These are phyloP conservation scores for Elegia similella DNA, from an alignment of 2,888 invertebrate species.

Conservation along the genomic window DNA sequence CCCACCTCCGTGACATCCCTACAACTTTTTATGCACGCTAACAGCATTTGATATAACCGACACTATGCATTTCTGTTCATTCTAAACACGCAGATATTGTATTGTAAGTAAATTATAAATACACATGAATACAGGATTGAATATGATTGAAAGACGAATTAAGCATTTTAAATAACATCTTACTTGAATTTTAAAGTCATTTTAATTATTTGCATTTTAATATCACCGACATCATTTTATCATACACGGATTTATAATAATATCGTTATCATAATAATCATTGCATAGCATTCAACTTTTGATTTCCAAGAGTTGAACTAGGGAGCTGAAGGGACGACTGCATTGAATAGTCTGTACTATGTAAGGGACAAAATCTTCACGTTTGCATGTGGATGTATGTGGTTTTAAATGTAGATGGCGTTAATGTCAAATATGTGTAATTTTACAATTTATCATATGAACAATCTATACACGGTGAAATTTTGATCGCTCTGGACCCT, in stretches of 20 bases:
- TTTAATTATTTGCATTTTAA: not conserved
- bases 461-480: too few species aligned
- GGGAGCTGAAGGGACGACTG: not conserved
- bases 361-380: not conserved
- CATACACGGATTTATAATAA: not conserved
- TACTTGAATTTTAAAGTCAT: not conserved
- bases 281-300: not conserved
- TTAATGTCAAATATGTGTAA: not conserved
- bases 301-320: not conserved
- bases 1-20: too few species aligned
- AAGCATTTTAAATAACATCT: not conserved
- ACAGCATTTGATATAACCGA: not conserved
- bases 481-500: too few species aligned
- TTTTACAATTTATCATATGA: too few species aligned
- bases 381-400: not conserved
- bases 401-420: not conserved
- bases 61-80: not conserved
- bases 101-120: too few species aligned
- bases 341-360: not conserved
- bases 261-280: not conserved
- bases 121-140: too few species aligned
- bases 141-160: too few species aligned
- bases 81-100: too few species aligned
- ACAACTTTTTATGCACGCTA: not conserved
- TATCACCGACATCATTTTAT: not conserved